phyloP scores from a whole-genome alignment of 2,113 vertebrate species.

The Trinectes maculatus region DNA sequence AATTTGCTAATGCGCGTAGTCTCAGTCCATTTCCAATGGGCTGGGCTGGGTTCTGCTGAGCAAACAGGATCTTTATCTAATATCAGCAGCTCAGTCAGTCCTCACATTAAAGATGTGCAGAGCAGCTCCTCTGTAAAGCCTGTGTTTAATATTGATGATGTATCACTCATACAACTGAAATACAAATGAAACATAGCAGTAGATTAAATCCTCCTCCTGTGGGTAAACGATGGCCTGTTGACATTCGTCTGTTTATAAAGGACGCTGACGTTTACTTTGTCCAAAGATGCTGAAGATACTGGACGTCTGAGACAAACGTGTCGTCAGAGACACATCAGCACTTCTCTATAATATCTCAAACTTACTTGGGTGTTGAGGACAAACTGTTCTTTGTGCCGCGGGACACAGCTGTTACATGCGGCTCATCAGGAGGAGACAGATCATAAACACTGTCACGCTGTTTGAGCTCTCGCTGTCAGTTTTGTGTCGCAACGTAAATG shows the following conservation, averaged over 20 bases:
- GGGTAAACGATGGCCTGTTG: not conserved
- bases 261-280: not conserved
- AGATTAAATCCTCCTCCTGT: not conserved
- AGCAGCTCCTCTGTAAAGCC: conserved; percentile 1
- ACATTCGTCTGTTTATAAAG: no score
- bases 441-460: no score
- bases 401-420: no score
- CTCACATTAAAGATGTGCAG: not conserved
- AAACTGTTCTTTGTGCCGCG: no score
- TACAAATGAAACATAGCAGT: not conserved
- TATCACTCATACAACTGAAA: not conserved
- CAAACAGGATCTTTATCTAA: conserved; percentile 28
- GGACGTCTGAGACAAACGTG: no score
- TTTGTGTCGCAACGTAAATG: no score
- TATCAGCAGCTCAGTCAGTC: conserved; percentile 5
- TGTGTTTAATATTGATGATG: not conserved
- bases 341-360: no score
- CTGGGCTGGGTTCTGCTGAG: conserved; percentile 16
- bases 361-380: no score
- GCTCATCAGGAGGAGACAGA: no score
- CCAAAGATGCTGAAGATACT: no score
- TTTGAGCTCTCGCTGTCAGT: no score
- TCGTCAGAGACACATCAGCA: no score
- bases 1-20: conserved; percentile 25
- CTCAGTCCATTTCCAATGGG: conserved; percentile 13